Base-by-base conservation (phyloP, 2,888 invertebrate genomes). In the Anarsia innoxiella region DNA sequence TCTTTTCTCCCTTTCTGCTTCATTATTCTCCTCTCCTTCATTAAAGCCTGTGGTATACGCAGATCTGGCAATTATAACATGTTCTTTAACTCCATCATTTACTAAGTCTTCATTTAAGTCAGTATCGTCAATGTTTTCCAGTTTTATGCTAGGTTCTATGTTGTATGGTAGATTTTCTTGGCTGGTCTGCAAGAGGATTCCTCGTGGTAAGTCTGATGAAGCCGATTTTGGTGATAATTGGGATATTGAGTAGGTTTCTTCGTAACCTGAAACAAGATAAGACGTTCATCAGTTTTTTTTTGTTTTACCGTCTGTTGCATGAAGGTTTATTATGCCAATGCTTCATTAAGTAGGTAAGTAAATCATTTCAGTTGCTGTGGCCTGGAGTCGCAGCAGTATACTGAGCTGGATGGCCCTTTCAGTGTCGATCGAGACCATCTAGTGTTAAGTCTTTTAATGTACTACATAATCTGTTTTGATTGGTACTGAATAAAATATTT, bases 161-260 rank as follows among this genome's bases (percentile, higher is more conserved):
- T 63, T 79, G 53, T 77, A 71, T 23, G 61, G 67, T 59, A 73
- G 27, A 39, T 68, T 66, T 45, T 73, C 74, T 23, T 66, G 56
- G 46, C 73, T 77, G 1, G 78, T 84, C 48, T 76, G 68, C 38
- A 78, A 48, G 13, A 76, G 57, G 5, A 59, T 45, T 25, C 66
- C 65, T 40, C 58, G 49, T 1, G 56, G 56, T 28, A 52, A 39
- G 12, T 74, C 12, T 11, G 9, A 6, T 8, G 27, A 28, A 11
- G 71, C 82, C 0, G 91, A 91, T 62, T 90, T 91, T 47, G 91
- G 91, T 47, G 91, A 91, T 41, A 91, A 82, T 64, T 90, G 91
- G 1, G 91, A 90, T 74, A 91, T 88, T 28, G 88, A 84, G 63
- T 86, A 87, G 10, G 69, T 58, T 49, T 88, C 86, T 51, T 87